Conservation (phyloP, 2,113 vertebrate genomes). For the Thunnus thynnus region DNA sequence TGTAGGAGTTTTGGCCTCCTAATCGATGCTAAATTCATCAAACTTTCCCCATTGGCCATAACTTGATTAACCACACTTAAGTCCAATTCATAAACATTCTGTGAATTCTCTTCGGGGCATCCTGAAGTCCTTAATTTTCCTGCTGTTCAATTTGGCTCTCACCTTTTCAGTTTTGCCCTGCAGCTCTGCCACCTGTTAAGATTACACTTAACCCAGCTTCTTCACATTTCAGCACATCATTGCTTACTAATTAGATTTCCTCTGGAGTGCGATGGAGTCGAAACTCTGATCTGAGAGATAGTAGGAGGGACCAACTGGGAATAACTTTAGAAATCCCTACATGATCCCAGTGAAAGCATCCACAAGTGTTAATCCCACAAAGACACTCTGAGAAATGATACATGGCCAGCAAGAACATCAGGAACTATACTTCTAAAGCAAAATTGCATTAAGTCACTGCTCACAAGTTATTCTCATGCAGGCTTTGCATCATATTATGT, state of each 20-base stretch:
- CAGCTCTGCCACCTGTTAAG: constrained; percentile 61
- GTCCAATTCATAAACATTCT: constrained; percentile 66
- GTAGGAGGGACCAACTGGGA: constrained; percentile 23
- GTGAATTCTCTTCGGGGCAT: constrained; percentile 38
- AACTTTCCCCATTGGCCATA: constrained; percentile 43
- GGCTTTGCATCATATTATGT: not conserved
- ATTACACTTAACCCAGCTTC: constrained; percentile 43
- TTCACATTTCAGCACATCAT: constrained; percentile 62
- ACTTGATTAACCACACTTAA: constrained; percentile 65
- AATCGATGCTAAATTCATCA: constrained; percentile 73
- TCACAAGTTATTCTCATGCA: not conserved
- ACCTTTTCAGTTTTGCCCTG: constrained; percentile 46
- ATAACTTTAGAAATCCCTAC: constrained; percentile 28
- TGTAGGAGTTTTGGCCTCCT: constrained; percentile 31
- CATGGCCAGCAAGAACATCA: constrained; percentile 6
- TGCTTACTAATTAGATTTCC: constrained; percentile 63
- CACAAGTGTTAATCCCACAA: constrained; percentile 2
- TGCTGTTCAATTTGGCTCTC: constrained; percentile 65
- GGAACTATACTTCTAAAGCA: not conserved
- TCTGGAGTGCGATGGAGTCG: constrained; percentile 12
- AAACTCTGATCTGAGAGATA: constrained; percentile 42
- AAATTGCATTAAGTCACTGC: not conserved
- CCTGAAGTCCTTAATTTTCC: constrained; percentile 42
- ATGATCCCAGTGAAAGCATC: constrained; percentile 13
- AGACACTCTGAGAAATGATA: constrained; percentile 13